A percentile compares a stretch with the other conserved stretches of the same genome.
Conservation (phyloP, 2,888 invertebrate genomes). For the Hybos culiciformis region DNA sequence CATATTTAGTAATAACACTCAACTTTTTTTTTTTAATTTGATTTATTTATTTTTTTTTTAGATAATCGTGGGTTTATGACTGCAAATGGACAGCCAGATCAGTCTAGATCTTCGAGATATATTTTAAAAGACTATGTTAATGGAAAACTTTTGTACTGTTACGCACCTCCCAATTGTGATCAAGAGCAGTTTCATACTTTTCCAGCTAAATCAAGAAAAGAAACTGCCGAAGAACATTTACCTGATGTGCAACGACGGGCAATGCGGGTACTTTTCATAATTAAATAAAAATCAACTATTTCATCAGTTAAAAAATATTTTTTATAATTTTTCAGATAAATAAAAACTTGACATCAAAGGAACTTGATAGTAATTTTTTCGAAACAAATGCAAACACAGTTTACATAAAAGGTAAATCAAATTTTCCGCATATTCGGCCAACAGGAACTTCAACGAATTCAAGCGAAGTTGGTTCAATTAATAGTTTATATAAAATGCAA, state of each 20-base stretch:
- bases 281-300: no score
- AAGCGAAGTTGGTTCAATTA: slow-evolving; percentile 13
- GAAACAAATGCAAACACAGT: slow-evolving; percentile 28
- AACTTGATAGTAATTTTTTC: slow-evolving; percentile 52
- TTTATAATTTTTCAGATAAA: slow-evolving; percentile 22
- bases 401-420: slow-evolving; percentile 31
- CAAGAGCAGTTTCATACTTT: slow-evolving; percentile 50
- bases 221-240: slow-evolving; percentile 34
- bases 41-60: slow-evolving; percentile 27
- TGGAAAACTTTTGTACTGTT: slow-evolving; percentile 71
- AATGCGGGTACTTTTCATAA: slow-evolving; percentile 35
- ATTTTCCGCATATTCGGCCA: slow-evolving; percentile 31
- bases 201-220: slow-evolving; percentile 36
- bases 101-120: slow-evolving; percentile 75
- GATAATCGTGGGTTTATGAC: slow-evolving; percentile 96
- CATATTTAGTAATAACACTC: background rate
- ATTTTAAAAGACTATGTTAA: slow-evolving; percentile 84
- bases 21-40: slow-evolving; percentile 3
- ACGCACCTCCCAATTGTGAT: slow-evolving; percentile 59
- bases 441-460: slow-evolving; percentile 19
- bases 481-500: slow-evolving; percentile 10
- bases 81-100: slow-evolving; percentile 86
- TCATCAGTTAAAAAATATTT: background rate
- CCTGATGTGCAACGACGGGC: slow-evolving; percentile 43
- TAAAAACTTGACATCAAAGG: slow-evolving; percentile 36